phyloP scores from a whole-genome alignment of 1,140 invertebrate species.

The Papilio aristodemus region DNA sequence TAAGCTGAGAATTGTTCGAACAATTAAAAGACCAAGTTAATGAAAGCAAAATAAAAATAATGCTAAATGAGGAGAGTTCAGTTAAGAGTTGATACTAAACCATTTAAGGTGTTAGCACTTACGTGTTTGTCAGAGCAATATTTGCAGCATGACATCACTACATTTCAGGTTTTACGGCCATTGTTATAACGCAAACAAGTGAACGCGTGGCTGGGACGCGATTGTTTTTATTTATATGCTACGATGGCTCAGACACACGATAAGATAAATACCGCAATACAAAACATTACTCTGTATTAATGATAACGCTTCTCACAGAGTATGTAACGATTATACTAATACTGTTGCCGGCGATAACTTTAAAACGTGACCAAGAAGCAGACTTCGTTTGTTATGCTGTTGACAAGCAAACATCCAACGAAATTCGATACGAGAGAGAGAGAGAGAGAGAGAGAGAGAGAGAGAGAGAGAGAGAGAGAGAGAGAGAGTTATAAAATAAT shows the following conservation, averaged over 20 bases:
- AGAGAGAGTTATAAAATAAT: no score
- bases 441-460: no score
- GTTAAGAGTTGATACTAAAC: not conserved
- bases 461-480: no score
- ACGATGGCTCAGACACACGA: not conserved
- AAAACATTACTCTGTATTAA: not conserved
- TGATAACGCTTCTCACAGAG: no score
- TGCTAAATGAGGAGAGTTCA: not conserved
- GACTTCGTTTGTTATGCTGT: no score
- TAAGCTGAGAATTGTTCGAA: no score
- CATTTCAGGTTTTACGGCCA: constrained; percentile 3
- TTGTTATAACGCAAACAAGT: constrained; percentile 8
- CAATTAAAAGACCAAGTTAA: not conserved
- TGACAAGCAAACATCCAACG: no score
- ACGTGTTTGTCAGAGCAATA: not conserved
- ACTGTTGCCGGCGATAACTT: no score
- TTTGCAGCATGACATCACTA: not conserved
- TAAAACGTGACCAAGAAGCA: no score
- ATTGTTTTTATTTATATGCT: constrained; percentile 16
- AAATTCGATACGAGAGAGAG: no score
- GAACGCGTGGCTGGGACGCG: not conserved
- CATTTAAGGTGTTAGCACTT: not conserved
- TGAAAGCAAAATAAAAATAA: not conserved
- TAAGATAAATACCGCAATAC: constrained; percentile 1
- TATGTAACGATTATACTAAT: no score